Percentiles rank a stretch among this genome's conserved stretches.
Evolutionary conservation across 1,140 invertebrate genomes (phyloP).

Genomic region (Polypedilum pembai): DNA sequence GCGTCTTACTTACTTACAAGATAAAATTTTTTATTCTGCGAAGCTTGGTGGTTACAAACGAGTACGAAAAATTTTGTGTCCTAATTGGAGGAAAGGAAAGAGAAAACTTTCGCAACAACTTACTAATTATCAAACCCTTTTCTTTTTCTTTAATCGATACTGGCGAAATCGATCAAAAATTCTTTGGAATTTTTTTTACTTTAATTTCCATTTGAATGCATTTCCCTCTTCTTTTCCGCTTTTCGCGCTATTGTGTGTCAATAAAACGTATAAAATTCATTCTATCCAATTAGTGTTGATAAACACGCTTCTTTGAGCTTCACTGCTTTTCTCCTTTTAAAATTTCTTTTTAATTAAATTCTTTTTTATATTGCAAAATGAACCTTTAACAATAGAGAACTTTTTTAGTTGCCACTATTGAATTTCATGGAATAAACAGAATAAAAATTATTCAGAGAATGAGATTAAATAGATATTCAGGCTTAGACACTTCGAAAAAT

Average conservation of each 20-base stretch:
- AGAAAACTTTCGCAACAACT: no score
- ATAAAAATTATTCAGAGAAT: no score
- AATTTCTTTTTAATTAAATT: slow-evolving; percentile 5
- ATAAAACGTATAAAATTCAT: not conserved
- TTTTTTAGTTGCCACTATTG: no score
- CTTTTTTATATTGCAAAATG: not conserved
- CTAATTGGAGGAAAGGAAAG: no score
- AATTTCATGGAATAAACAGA: no score
- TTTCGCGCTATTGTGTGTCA: not conserved
- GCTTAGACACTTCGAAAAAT: no score
- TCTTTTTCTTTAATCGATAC: no score
- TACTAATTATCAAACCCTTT: no score
- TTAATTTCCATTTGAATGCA: not conserved
- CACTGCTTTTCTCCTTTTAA: not conserved
- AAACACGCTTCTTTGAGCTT: not conserved
- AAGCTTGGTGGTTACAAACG: no score
- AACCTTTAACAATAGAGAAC: not conserved
- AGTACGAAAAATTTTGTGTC: no score
- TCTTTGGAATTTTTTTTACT: not conserved
- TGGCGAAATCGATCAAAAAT: not conserved
- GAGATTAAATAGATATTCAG: no score
- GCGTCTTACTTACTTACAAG: not conserved
- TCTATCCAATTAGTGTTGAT: not conserved
- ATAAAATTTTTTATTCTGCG: no score
- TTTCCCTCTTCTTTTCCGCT: not conserved